Base-by-base conservation (phyloP, 64 coral and sea anemone genomes). In the Dendronephthya gigantea region DNA sequence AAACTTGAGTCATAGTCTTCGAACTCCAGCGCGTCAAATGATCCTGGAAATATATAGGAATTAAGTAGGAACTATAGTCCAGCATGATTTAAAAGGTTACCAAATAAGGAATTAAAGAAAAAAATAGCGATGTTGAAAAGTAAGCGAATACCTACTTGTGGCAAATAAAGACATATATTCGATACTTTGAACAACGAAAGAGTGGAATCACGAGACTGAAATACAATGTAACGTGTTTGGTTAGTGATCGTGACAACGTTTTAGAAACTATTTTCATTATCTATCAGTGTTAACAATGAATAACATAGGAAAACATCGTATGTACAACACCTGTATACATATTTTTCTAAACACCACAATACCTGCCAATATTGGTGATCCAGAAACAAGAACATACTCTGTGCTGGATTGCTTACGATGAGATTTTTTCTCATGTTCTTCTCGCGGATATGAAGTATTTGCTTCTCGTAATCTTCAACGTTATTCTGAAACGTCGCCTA, bases 311-410 rank as follows among this genome's bases (percentile, higher is more conserved):
- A n/a, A n/a, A n/a, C n/a, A n/a, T n/a, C n/a, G n/a, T n/a, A n/a
- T n/a, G n/a, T n/a, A n/a, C n/a, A n/a, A n/a, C n/a, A n/a, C n/a
- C n/a, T 2, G 48, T n/a, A 11, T 35, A 17, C 14, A 17, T 38
- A 35, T 7, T 9, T 75, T 65, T 4, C 6, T 29, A 16, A 59
- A 32, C 29, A 35, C 25, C 12, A 68, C 25, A 65, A 27, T 83
- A 96, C 94, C 94, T 96, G 88, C 43, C 90, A 74, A 40, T 90
- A 88, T 66, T 92, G 85, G 65, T 89, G 91, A 84, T 96, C 88
- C 38, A 96, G 90, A 90, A 96, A 92, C 15, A 96, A 81, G 70
- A 96, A 96, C 90, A 96, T 81, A 82, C 88, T 90, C 39, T 96
- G 94, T 38, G 88, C 92, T 31, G 90, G 85, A 83, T 96, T 96